Percentiles rank a stretch among this genome's conserved stretches.
Conservation (phyloP, 2,888 invertebrate genomes). For the Epinotia bilunana region DNA sequence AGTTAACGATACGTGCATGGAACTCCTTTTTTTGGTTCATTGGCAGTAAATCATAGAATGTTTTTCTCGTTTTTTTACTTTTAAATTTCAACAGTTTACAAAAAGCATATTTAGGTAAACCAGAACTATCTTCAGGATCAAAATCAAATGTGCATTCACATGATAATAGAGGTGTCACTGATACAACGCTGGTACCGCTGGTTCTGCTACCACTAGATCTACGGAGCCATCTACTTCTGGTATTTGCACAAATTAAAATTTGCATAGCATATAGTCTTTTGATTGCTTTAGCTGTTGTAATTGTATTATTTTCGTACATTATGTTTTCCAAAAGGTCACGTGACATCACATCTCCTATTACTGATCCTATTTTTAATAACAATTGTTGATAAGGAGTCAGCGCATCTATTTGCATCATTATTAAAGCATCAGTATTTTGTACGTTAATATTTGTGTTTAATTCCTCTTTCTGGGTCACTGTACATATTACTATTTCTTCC, state of each 20-base stretch:
- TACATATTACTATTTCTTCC: constrained; percentile 66
- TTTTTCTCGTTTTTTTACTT: constrained; percentile 76
- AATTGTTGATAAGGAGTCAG: constrained; percentile 85
- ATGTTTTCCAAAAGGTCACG: constrained; percentile 81
- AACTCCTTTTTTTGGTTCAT: constrained; percentile 83
- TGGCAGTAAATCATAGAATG: constrained; percentile 82
- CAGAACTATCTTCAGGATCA: constrained; percentile 62
- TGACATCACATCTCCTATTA: constrained; percentile 82
- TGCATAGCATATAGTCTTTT: constrained; percentile 82
- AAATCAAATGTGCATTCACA: constrained; percentile 75
- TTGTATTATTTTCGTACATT: constrained; percentile 79
- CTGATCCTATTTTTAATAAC: constrained; percentile 85
- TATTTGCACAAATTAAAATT: constrained; percentile 82
- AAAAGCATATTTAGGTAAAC: constrained; percentile 82
- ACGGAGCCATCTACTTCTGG: constrained; percentile 54
- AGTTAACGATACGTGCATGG: constrained; percentile 79
- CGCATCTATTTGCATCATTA: constrained; percentile 84
- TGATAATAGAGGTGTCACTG: constrained; percentile 50
- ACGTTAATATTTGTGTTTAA: constrained; percentile 69
- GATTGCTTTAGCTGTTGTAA: constrained; percentile 81
- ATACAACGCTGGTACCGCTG: background rate
- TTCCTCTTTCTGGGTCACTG: constrained; percentile 68
- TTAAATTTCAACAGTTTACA: constrained; percentile 85
- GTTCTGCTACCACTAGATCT: constrained; percentile 43
- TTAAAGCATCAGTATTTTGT: constrained; percentile 76